Evolutionary conservation across 2,888 invertebrate genomes (phyloP).

Genomic region (Acheta domesticus): DNA sequence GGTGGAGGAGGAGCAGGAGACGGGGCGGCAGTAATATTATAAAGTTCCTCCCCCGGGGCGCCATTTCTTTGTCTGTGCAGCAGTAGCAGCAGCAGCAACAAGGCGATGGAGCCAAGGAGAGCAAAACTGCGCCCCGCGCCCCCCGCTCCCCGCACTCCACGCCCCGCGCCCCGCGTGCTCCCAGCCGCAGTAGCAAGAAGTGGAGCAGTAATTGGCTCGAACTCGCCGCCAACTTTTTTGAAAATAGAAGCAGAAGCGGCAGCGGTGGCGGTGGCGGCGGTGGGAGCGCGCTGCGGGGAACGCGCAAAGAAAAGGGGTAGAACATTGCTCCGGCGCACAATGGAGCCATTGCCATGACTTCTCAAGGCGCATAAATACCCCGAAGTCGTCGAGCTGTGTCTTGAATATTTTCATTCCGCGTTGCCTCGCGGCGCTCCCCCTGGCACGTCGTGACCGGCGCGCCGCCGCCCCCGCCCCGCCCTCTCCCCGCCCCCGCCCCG

Average conservation of each 20-base stretch:
- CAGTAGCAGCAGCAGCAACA: constrained; percentile 1
- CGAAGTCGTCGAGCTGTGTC: neutral
- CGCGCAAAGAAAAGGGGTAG: neutral
- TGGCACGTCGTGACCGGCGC: neutral
- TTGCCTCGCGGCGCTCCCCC: neutral
- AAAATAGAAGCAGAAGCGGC: constrained; percentile 18
- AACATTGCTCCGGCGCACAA: neutral
- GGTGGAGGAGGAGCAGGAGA: neutral
- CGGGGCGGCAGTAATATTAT: constrained; percentile 28
- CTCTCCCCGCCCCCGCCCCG: neutral
- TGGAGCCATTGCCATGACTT: constrained; percentile 6
- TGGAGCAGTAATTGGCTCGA: constrained; percentile 28
- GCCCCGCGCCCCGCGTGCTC: constrained; percentile 18
- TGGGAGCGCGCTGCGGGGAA: neutral
- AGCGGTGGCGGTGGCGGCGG: constrained; percentile 4
- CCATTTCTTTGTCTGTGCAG: constrained; percentile 11
- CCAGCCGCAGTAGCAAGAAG: constrained; percentile 24
- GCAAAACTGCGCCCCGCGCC: constrained; percentile 19
- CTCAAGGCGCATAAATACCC: neutral
- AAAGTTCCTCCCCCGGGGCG: constrained; percentile 24
- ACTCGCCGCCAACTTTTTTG: constrained; percentile 20
- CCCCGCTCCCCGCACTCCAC: neutral
- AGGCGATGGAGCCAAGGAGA: constrained; percentile 22
- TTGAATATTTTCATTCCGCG: neutral
- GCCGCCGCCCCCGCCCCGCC: neutral